Base-by-base conservation (phyloP, 2,113 vertebrate genomes). In the Atrichornis clamosus region DNA sequence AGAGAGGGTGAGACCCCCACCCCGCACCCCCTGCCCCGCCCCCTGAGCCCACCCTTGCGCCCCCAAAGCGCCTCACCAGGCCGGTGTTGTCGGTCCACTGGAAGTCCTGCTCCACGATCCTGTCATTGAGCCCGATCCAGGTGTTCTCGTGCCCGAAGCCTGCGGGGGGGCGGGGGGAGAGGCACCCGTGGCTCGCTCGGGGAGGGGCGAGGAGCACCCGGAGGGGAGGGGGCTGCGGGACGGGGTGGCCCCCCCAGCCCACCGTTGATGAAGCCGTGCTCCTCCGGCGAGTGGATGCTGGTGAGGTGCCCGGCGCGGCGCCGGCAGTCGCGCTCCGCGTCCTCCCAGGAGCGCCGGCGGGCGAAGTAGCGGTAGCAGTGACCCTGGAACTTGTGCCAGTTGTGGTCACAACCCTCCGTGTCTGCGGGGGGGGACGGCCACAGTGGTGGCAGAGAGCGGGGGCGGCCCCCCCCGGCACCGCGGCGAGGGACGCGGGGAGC, bases 101-200 rank as follows among this genome's bases (percentile, higher is more conserved):
- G 97, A 99, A 99, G 78, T 99, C 99, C 41, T 99, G 98, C 95
- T 99, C 99, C 96, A 99, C 99, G 3, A 99, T 99, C n/a, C 99
- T 97, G 96, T 99, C 99, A 2, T 99, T 99, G 56, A 99, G 97
- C 37, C 99, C 99, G 5, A 99, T 99, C 99, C 99, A 99, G 8
- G 99, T 99, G 97, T 99, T 99, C 91, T 99, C 99, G 6, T 98
- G 99, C 62, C 99, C 99, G 15, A 99, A 98, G 35, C 98, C 99
- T 99, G 93, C 10, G 6, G 69, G 60, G 13, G 26, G 44, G 8
- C 67, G 15, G 6, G 69, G 60, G 13, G 26, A 46, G 8, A 70
- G 15, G 63, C 63, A 39, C 23, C 63, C 27, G 2, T 1, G 10
- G 68, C 47, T 84, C 12, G 5, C 52, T 10, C 0, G 46, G 3